These are phyloP conservation scores for Caenorhabditis angaria DNA, from an alignment of 2,888 invertebrate species.

Conservation along the genomic window DNA sequence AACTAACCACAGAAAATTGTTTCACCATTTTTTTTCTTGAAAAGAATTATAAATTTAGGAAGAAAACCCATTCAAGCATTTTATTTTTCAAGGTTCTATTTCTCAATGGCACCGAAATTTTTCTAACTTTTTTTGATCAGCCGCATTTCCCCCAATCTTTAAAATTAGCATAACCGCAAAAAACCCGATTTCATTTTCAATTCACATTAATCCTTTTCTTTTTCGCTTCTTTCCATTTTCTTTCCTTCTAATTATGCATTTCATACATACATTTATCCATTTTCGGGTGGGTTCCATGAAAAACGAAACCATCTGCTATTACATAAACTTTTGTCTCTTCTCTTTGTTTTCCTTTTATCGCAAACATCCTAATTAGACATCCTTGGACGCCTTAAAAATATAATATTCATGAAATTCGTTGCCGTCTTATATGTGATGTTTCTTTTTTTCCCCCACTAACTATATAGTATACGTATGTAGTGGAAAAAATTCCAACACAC, in stretches of 20 bases:
- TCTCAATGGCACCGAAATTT: too few species aligned
- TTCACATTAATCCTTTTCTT: background rate
- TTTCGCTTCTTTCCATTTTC: background rate
- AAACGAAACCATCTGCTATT: background rate
- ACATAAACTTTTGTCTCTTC: background rate
- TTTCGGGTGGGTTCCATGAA: background rate
- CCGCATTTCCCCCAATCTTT: background rate
- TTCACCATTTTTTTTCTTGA: too few species aligned
- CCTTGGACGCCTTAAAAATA: background rate
- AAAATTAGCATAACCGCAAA: slow-evolving; percentile 4
- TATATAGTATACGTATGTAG: too few species aligned
- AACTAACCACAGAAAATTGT: too few species aligned
- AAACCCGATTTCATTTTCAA: background rate
- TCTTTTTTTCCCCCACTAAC: too few species aligned
- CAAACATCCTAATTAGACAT: background rate
- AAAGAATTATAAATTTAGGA: too few species aligned
- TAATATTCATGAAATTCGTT: slow-evolving; percentile 1
- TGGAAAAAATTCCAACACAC: too few species aligned
- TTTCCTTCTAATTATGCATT: background rate
- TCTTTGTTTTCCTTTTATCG: too few species aligned
- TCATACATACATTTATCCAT: too few species aligned
- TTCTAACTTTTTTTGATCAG: background rate
- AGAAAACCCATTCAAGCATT: too few species aligned
- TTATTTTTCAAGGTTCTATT: too few species aligned
- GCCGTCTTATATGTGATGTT: background rate